Percentiles rank a stretch among this genome's conserved stretches.
Evolutionary conservation across 2,797 vertebrate species (phyloP).

Genomic region (Anisognathus igniventris): DNA sequence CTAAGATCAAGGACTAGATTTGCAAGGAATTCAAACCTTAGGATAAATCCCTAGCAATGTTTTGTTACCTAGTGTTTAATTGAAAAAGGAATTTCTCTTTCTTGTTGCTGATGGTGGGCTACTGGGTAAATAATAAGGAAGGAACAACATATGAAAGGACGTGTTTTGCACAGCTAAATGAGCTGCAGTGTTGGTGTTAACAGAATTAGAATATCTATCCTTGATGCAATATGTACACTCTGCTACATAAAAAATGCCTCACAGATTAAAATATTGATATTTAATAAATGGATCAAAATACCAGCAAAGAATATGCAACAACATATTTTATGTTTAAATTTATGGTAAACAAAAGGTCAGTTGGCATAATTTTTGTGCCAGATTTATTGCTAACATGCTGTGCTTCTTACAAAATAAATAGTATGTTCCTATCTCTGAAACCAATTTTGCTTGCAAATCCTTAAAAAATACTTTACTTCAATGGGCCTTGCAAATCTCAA

Average conservation of each 20-base stretch:
- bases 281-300: neutral
- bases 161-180: neutral
- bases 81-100: neutral
- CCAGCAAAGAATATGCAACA: neutral
- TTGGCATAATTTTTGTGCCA: neutral
- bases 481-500: neutral
- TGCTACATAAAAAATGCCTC: neutral
- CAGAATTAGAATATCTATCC: neutral
- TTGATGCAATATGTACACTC: neutral
- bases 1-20: neutral
- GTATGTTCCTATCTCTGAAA: neutral
- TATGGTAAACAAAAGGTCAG: neutral
- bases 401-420: neutral
- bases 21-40: neutral
- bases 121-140: neutral
- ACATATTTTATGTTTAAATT: neutral
- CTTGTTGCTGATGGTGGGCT: neutral
- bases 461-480: neutral
- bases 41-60: neutral
- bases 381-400: neutral
- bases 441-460: neutral
- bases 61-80: neutral
- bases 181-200: neutral
- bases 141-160: neutral
- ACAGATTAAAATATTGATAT: constrained; percentile 8